Percentiles rank a stretch among this genome's conserved stretches.
phyloP scores from a whole-genome alignment of 2,797 vertebrate genomes.

The Euphonia xanthogaster region DNA sequence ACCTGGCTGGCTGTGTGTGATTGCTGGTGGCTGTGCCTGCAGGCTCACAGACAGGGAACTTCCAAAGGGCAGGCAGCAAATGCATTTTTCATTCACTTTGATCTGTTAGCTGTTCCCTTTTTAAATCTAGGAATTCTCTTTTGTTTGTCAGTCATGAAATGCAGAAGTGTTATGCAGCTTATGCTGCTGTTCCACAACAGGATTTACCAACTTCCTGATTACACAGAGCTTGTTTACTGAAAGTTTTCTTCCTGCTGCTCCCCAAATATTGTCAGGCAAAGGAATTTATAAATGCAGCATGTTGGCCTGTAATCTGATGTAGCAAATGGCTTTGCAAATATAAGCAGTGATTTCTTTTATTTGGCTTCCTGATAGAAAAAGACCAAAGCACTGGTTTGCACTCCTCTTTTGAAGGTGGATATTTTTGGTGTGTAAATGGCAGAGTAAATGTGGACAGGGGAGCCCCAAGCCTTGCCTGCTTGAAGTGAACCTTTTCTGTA shows the following conservation, averaged over 20 bases:
- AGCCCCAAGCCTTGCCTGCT: not conserved
- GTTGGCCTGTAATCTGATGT: not conserved
- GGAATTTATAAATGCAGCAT: not conserved
- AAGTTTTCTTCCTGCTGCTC: not conserved
- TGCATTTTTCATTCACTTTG: not conserved
- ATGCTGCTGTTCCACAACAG: not conserved
- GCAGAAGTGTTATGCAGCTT: not conserved
- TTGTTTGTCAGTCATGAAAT: not conserved
- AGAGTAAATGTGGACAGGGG: not conserved
- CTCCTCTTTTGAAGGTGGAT: not conserved
- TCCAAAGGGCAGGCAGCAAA: not conserved
- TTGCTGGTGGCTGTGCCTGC: too few relatives aligned
- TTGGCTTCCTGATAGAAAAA: not conserved
- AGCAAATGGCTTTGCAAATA: not conserved
- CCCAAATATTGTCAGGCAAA: not conserved
- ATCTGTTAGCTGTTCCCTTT: not conserved
- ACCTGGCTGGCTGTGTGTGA: not conserved
- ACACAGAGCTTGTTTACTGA: not conserved
- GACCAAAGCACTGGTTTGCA: fast-evolving
- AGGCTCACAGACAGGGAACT: not conserved
- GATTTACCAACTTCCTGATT: constrained; percentile 9
- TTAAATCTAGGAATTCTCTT: not conserved
- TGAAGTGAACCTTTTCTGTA: not conserved
- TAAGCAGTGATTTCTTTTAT: not conserved
- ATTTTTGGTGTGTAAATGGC: not conserved